phyloP scores from a whole-genome alignment of 1,140 invertebrate species.

The Meloidogyne floridensis region DNA sequence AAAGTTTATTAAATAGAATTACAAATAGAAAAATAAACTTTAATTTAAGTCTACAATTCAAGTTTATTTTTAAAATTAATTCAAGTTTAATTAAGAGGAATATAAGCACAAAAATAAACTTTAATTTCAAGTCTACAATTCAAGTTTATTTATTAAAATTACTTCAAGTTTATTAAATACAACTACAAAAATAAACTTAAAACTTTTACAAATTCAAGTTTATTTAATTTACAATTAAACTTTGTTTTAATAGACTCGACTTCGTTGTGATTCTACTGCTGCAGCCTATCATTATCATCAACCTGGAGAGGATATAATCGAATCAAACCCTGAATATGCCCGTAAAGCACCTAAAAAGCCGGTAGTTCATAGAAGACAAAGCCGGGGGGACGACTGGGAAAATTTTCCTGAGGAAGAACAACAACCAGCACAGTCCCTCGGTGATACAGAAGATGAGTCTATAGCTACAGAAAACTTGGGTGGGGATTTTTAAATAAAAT shows the following conservation, averaged over 20 bases:
- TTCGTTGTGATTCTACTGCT: conserved; percentile 31
- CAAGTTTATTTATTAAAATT: too few species aligned
- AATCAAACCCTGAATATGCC: conserved; percentile 59
- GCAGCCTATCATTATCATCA: conserved; percentile 30
- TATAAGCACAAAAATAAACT: too few species aligned
- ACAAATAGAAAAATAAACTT: too few species aligned
- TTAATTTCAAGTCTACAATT: too few species aligned
- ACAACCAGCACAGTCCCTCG: neutral
- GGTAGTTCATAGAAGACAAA: conserved; percentile 54
- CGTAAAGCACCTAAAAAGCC: conserved; percentile 54
- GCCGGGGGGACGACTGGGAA: conserved; percentile 53
- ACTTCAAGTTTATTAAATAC: too few species aligned
- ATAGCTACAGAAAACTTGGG: neutral
- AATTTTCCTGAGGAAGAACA: conserved; percentile 53
- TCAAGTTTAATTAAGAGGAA: too few species aligned
- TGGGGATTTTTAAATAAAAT: neutral
- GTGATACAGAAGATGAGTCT: conserved; percentile 1
- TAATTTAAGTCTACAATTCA: too few species aligned
- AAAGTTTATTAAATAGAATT: too few species aligned
- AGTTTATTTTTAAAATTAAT: too few species aligned
- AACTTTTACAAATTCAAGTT: neutral
- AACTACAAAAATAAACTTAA: neutral
- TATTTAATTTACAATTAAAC: neutral
- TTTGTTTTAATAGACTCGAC: neutral
- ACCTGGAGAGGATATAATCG: conserved; percentile 54